Conservation (phyloP, 2,888 invertebrate species). For the Anaspis maculata region DNA sequence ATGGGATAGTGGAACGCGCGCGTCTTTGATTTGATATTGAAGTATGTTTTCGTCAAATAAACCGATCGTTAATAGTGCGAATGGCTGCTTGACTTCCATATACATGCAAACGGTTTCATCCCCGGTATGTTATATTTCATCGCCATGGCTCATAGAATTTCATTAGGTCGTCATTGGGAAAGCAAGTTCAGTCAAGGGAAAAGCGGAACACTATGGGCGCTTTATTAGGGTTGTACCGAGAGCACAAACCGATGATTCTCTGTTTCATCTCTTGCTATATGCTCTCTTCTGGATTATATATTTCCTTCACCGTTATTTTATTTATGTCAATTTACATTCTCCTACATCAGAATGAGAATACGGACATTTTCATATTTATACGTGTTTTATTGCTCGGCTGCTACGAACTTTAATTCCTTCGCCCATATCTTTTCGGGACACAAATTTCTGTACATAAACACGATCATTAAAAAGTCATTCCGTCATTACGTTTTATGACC, state of each 20-base stretch:
- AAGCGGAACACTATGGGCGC: slow-evolving; percentile 32
- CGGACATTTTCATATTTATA: slow-evolving; percentile 18
- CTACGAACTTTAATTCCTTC: slow-evolving; percentile 13
- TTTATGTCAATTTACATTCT: slow-evolving; percentile 21
- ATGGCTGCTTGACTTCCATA: slow-evolving; percentile 30
- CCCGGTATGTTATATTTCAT: slow-evolving; percentile 32
- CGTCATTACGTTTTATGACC: slow-evolving; percentile 14
- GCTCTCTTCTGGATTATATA: slow-evolving; percentile 13
- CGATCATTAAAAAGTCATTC: slow-evolving; percentile 14
- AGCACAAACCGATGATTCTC: slow-evolving; percentile 11
- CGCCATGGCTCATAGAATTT: slow-evolving; percentile 39
- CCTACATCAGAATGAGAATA: slow-evolving; percentile 11
- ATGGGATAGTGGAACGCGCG: too few relatives aligned
- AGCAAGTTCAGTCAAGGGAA: slow-evolving; percentile 34
- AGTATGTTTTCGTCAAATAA: slow-evolving; percentile 25
- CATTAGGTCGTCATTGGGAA: slow-evolving; percentile 38
- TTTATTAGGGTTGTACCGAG: slow-evolving; percentile 32
- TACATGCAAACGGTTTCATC: slow-evolving; percentile 33
- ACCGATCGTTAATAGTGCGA: slow-evolving; percentile 20
- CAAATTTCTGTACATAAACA: slow-evolving; percentile 17
- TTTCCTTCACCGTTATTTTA: slow-evolving; percentile 18
- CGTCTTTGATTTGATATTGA: slow-evolving; percentile 30
- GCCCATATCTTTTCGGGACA: slow-evolving; percentile 16
- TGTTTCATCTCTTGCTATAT: slow-evolving; percentile 9
- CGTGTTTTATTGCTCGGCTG: slow-evolving; percentile 18